phyloP scores from a whole-genome alignment of 2,888 invertebrate species.

The Elysia crispata region DNA sequence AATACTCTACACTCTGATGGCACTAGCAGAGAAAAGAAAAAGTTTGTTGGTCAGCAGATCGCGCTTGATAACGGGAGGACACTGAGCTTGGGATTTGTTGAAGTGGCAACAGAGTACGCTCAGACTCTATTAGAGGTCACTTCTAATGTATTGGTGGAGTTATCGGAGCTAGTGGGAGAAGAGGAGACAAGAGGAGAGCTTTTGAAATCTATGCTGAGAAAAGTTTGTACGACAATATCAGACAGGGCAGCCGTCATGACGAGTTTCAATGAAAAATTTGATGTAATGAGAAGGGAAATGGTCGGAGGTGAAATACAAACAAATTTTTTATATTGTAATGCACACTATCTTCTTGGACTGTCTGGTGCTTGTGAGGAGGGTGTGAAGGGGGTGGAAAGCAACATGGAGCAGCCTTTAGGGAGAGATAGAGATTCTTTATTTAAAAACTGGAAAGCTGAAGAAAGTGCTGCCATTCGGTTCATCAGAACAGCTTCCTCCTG shows the following conservation, averaged over 20 bases:
- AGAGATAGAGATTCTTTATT: constrained; percentile 1
- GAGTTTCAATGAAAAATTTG: neutral
- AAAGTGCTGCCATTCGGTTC: neutral
- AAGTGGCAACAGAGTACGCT: constrained; percentile 2
- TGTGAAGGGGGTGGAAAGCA: neutral
- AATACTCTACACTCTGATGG: constrained; percentile 6
- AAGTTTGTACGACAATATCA: neutral
- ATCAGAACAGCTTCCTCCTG: neutral
- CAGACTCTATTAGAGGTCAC: neutral
- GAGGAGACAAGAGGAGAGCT: neutral
- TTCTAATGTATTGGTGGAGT: neutral
- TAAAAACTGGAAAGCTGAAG: neutral
- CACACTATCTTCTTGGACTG: constrained; percentile 12
- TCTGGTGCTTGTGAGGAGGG: neutral
- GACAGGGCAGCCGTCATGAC: constrained; percentile 11
- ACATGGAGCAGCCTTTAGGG: neutral
- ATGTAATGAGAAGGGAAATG: neutral
- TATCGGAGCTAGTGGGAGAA: neutral
- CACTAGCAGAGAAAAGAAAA: neutral
- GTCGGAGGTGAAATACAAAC: neutral
- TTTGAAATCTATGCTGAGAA: neutral
- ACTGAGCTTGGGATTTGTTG: neutral
- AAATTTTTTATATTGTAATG: constrained; percentile 9
- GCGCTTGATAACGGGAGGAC: neutral
- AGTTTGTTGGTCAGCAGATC: neutral